Conservation (phyloP, 1,140 invertebrate genomes). For the Archegozetes longisetosus region DNA sequence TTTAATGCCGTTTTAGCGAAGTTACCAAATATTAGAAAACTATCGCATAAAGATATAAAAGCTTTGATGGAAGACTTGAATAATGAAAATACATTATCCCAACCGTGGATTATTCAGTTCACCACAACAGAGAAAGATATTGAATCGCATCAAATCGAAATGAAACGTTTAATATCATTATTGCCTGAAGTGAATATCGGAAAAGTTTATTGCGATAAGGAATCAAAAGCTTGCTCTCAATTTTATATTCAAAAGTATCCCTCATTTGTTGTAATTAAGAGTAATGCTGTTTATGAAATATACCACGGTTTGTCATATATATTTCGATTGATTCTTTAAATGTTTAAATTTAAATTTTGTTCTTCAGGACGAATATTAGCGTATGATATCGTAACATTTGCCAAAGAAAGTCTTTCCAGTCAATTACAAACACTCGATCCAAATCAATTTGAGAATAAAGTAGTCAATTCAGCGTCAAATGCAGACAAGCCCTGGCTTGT, state of each 20-base stretch:
- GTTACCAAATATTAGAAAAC: slow-evolving; percentile 35
- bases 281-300: slow-evolving; percentile 49
- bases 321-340: not conserved
- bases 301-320: slow-evolving; percentile 37
- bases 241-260: slow-evolving; percentile 42
- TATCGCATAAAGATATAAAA: slow-evolving; percentile 23
- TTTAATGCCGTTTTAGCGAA: slow-evolving; percentile 36
- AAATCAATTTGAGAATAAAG: slow-evolving; percentile 33
- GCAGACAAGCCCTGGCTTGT: slow-evolving; percentile 44
- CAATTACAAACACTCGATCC: slow-evolving; percentile 43
- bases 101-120: slow-evolving; percentile 47
- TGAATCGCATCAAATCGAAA: slow-evolving; percentile 28
- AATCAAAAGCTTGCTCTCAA: slow-evolving; percentile 36
- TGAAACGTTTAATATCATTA: slow-evolving; percentile 39
- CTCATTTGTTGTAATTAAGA: slow-evolving; percentile 49
- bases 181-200: slow-evolving; percentile 41
- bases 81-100: too few species aligned
- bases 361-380: slow-evolving; percentile 37
- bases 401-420: slow-evolving; percentile 42
- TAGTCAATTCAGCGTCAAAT: slow-evolving; percentile 22
- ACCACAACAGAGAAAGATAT: slow-evolving; percentile 35
- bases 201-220: slow-evolving; percentile 43
- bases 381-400: slow-evolving; percentile 50
- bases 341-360: slow-evolving; percentile 5
- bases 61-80: slow-evolving; percentile 19